These are phyloP conservation scores for Therioaphis trifolii DNA, from an alignment of 2,888 invertebrate species.

Conservation along the genomic window DNA sequence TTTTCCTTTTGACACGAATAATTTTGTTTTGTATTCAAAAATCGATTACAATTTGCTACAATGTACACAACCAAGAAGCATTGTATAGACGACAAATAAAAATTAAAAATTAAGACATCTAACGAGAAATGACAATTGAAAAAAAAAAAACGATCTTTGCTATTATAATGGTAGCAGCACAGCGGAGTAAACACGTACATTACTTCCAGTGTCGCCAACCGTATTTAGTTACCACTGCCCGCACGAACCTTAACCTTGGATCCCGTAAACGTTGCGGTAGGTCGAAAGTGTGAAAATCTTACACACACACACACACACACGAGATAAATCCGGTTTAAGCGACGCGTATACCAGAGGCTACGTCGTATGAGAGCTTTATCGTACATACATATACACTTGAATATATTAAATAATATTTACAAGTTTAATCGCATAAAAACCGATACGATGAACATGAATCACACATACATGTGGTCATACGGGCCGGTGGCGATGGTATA, in stretches of 20 bases:
- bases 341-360: not conserved
- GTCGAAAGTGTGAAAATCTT: constrained; percentile 34
- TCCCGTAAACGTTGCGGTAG: constrained; percentile 45
- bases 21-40: not conserved
- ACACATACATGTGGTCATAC: not conserved
- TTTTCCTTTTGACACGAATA: not conserved
- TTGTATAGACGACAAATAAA: not conserved
- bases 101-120: not conserved
- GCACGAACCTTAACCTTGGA: constrained; percentile 57
- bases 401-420: constrained; percentile 11
- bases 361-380: not conserved
- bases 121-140: not conserved
- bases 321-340: constrained; percentile 36
- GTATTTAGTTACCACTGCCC: not conserved
- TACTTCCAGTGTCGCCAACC: constrained; percentile 51
- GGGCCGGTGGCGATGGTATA: constrained; percentile 11
- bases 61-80: not conserved
- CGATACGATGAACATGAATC: not conserved
- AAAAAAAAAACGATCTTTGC: not conserved
- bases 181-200: not conserved
- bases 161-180: not conserved
- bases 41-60: not conserved
- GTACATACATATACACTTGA: not conserved
- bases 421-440: not conserved
- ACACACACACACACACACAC: not conserved